Evolutionary conservation across 1,140 invertebrate genomes (phyloP), one percentile per base, ranked within the genome.

Genomic region (Bradynema listronoti): DNA sequence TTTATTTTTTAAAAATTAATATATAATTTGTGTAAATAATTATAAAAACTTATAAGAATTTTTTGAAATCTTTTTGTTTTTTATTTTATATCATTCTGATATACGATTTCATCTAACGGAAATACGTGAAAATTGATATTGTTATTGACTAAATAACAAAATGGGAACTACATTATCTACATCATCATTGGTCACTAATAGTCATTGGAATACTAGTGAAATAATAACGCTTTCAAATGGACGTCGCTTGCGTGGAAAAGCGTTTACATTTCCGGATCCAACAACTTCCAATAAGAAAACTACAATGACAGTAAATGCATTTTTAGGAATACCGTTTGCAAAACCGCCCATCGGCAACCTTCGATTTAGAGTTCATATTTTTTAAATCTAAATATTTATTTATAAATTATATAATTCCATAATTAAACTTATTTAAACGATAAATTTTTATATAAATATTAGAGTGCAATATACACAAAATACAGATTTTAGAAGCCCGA

Each of bases 221-320:
- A n/a, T n/a, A n/a, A n/a, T n/a, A n/a, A n/a, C n/a, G n/a, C n/a
- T n/a, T n/a, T n/a, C n/a, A n/a, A n/a, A n/a, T n/a, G n/a, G n/a
- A n/a, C n/a, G n/a, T n/a, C n/a, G n/a, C n/a, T n/a, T 50, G 5
- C 47, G 47, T n/a, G 47, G 47, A 3, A 50, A 50, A 29, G 29
- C 47, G 3, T 50, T 50, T 32, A 50, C 27, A 9, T 50, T 50
- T 50, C 47, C 47, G 5, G 47, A 50, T 9, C n/a, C 34, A 29
- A n/a, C 4, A 5, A 32, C 27, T 19, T 25, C 27, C 29, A 25
- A 50, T n/a, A 19, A 29, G 5, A 25, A 50, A n/a, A n/a, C n/a
- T 4, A 32, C 47, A 4, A 32, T 50, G 16, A 32, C 34, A 3
- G n/a, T 50, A 4, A 32, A 50, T 5, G 47, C 47, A 5, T 50